These are phyloP conservation scores for Lasius fuliginosus DNA, from an alignment of 2,888 invertebrate genomes.

Conservation along the genomic window DNA sequence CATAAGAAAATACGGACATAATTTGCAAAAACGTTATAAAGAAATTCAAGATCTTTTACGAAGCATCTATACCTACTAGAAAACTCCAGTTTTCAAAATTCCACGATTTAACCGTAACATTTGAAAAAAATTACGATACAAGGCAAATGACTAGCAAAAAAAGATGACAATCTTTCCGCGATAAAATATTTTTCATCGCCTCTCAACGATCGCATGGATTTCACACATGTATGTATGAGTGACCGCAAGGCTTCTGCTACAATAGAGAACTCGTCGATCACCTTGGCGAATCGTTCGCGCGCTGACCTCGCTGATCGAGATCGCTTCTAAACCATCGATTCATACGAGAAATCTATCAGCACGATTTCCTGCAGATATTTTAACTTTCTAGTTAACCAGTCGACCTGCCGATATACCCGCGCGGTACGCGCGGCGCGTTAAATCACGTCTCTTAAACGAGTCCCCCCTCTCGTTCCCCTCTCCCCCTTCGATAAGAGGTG, in stretches of 20 bases:
- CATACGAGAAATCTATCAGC: conserved; percentile 64
- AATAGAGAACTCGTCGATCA: conserved; percentile 73
- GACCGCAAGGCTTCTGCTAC: conserved; percentile 21
- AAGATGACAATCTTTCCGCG: neutral
- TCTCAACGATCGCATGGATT: conserved; percentile 8
- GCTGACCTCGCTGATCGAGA: conserved; percentile 66
- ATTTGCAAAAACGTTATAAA: neutral
- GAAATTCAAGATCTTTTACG: neutral
- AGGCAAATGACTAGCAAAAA: conserved; percentile 14
- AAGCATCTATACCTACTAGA: neutral
- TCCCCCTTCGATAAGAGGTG: conserved; percentile 39
- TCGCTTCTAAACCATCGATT: conserved; percentile 64
- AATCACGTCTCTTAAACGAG: conserved; percentile 61
- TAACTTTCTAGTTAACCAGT: conserved; percentile 69
- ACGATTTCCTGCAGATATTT: conserved; percentile 72
- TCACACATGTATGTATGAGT: neutral
- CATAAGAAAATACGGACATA: neutral
- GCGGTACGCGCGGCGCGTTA: conserved; percentile 51
- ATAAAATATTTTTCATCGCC: conserved; percentile 15
- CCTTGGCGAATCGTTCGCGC: conserved; percentile 73
- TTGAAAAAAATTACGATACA: conserved; percentile 1
- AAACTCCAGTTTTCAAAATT: conserved; percentile 14
- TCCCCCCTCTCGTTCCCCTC: neutral
- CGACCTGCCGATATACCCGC: conserved; percentile 51
- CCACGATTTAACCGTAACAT: neutral